A percentile compares a stretch with the other conserved stretches of the same genome.
Evolutionary conservation across 2,888 invertebrate species (phyloP).

Genomic region (Lochmaea crataegi): DNA sequence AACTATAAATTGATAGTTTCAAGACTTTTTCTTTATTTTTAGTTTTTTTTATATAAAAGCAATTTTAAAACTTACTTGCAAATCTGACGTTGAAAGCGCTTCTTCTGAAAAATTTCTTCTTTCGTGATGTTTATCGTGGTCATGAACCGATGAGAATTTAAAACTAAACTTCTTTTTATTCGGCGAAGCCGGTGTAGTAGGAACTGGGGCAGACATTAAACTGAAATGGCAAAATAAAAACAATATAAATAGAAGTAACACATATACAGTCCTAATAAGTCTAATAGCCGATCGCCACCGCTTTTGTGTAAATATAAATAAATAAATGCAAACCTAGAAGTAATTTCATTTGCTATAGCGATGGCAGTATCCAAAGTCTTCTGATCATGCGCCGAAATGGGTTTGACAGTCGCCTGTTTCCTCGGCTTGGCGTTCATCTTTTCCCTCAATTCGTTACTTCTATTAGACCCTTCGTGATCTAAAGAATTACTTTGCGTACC

Average conservation of each 20-base stretch:
- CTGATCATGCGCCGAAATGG: slow-evolving; percentile 93
- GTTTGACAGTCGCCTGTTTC: slow-evolving; percentile 78
- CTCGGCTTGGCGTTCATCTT: slow-evolving; percentile 62
- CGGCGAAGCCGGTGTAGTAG: slow-evolving; percentile 72
- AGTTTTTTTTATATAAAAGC: too few relatives aligned
- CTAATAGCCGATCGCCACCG: too few relatives aligned
- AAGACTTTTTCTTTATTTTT: background rate
- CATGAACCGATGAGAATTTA: slow-evolving; percentile 72
- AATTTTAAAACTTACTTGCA: slow-evolving; percentile 76
- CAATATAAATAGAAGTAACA: background rate
- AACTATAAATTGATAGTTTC: background rate
- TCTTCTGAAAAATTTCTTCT: slow-evolving; percentile 92
- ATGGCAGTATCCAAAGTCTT: slow-evolving; percentile 93
- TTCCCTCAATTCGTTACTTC: slow-evolving; percentile 77
- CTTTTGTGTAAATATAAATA: too few relatives aligned
- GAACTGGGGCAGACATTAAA: slow-evolving; percentile 64
- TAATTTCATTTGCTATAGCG: slow-evolving; percentile 92
- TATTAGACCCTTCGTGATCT: slow-evolving; percentile 61
- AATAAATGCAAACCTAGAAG: slow-evolving; percentile 60
- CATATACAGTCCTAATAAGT: too few relatives aligned
- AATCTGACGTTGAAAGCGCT: slow-evolving; percentile 84
- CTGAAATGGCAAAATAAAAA: slow-evolving; percentile 34
- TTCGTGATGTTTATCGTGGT: slow-evolving; percentile 69
- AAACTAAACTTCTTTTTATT: slow-evolving; percentile 85
- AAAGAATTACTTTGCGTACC: slow-evolving; percentile 58